These are phyloP conservation scores for Meghimatium bilineatum DNA, from an alignment of 2,888 invertebrate species.

Conservation along the genomic window DNA sequence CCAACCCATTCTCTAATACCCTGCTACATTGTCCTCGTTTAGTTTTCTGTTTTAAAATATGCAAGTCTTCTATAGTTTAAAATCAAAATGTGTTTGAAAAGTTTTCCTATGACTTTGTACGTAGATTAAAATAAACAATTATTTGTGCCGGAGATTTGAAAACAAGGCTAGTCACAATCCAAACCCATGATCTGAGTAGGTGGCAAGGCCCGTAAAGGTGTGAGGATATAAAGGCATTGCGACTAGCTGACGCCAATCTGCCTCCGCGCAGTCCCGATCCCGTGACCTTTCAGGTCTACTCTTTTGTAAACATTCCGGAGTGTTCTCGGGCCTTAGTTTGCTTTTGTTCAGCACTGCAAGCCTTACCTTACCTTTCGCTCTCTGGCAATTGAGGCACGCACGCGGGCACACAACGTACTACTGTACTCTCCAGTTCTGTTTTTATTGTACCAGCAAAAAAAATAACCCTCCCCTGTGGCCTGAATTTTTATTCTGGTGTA, in stretches of 20 bases:
- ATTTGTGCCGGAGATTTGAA: neutral
- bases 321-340: constrained; percentile 4
- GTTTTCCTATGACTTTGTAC: neutral
- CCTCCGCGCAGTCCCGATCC: constrained; percentile 25
- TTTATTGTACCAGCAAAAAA: neutral
- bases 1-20: too few relatives aligned
- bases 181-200: neutral
- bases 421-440: neutral
- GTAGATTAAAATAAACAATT: neutral
- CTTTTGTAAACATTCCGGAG: constrained; percentile 30
- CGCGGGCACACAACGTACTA: neutral
- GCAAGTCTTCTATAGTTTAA: too few relatives aligned
- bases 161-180: constrained; percentile 3
- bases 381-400: neutral
- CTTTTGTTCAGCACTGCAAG: neutral
- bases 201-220: constrained; percentile 26
- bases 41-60: too few relatives aligned
- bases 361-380: neutral
- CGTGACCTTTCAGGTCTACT: constrained; percentile 1
- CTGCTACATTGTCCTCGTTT: too few relatives aligned
- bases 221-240: constrained; percentile 31
- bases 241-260: constrained; percentile 34
- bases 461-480: neutral
- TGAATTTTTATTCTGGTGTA: neutral
- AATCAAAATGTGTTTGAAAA: too few relatives aligned